phyloP scores from a whole-genome alignment of 2,888 invertebrate genomes.

The Noctua pronuba region DNA sequence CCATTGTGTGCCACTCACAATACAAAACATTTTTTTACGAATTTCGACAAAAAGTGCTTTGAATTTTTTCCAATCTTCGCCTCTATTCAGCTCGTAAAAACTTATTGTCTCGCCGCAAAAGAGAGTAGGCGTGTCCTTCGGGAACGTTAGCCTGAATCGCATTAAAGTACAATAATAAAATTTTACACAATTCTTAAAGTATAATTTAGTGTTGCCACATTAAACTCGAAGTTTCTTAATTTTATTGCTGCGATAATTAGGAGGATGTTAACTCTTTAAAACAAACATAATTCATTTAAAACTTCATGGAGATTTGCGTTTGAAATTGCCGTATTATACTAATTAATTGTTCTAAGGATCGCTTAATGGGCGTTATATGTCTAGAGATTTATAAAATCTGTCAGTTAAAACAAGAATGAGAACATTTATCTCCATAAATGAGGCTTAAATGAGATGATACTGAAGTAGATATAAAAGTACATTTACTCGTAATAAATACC shows the following conservation, averaged over 20 bases:
- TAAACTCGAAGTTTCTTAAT: conserved; percentile 81
- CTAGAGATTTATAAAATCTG: conserved; percentile 79
- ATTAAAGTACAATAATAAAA: conserved; percentile 77
- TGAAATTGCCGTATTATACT: conserved; percentile 88
- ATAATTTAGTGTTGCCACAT: conserved; percentile 78
- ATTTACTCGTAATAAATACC: not conserved
- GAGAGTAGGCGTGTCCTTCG: conserved; percentile 76
- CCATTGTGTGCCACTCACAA: conserved; percentile 89
- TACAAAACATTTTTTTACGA: conserved; percentile 90
- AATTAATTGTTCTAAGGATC: conserved; percentile 88
- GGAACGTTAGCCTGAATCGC: conserved; percentile 68
- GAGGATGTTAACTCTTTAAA: conserved; percentile 87
- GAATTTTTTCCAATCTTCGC: conserved; percentile 90
- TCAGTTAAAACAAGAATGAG: conserved; percentile 57
- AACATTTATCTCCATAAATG: conserved; percentile 44
- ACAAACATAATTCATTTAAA: conserved; percentile 87
- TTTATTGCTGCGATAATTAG: conserved; percentile 86
- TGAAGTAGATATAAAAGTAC: conserved; percentile 10
- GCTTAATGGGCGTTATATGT: conserved; percentile 84
- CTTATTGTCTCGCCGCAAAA: conserved; percentile 86
- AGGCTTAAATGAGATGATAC: conserved; percentile 9
- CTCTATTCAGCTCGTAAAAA: conserved; percentile 86
- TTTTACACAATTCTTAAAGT: conserved; percentile 76
- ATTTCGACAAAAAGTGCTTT: conserved; percentile 89
- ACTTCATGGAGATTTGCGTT: conserved; percentile 86